Percentiles rank a stretch among this genome's conserved stretches.
Conservation (phyloP, 2,888 invertebrate species). For the Pachydiplax longipennis region DNA sequence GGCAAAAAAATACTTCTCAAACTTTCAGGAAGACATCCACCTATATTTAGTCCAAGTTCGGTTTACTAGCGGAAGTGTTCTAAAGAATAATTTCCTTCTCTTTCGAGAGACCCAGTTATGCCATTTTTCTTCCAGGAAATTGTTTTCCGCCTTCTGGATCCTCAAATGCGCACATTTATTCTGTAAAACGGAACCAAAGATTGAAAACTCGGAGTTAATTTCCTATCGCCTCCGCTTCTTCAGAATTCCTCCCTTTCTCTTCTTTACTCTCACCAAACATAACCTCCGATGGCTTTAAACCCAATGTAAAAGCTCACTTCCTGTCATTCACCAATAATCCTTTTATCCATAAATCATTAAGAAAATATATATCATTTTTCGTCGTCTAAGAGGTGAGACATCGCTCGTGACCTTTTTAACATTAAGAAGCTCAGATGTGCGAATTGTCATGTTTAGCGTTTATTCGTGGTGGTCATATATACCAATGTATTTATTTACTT, state of each 20-base stretch:
- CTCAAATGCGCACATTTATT: neutral
- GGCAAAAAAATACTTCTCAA: neutral
- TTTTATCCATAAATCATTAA: no score
- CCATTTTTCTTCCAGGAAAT: conserved; percentile 13
- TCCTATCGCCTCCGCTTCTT: neutral
- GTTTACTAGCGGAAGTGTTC: neutral
- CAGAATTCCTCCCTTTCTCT: neutral
- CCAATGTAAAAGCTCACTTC: no score
- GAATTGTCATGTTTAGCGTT: no score
- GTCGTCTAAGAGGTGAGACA: no score
- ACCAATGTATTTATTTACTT: no score
- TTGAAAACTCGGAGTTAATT: neutral
- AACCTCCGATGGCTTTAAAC: no score
- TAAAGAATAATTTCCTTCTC: conserved; percentile 25
- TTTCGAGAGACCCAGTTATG: neutral
- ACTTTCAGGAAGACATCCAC: neutral
- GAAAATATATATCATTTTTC: no score
- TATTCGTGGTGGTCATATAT: no score
- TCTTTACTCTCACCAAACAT: neutral
- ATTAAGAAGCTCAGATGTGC: no score
- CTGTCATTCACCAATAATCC: no score
- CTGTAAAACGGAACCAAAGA: neutral
- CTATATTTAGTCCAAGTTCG: neutral
- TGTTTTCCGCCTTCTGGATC: neutral
- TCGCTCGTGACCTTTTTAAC: no score